Evolutionary conservation across 1,140 invertebrate species (phyloP).

Genomic region (Chymomyza costata): DNA sequence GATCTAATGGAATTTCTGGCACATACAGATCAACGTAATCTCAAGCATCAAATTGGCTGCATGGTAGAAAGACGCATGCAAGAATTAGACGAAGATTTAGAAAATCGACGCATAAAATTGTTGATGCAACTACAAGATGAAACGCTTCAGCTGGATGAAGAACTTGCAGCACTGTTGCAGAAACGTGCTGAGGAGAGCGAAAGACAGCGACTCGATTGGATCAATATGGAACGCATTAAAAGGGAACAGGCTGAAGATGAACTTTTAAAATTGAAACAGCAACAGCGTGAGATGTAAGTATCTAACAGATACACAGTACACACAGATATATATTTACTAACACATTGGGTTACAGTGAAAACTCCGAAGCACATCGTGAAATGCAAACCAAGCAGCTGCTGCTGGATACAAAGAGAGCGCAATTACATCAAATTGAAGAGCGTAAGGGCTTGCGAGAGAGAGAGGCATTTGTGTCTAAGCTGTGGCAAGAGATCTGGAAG

Average conservation of each 20-base stretch:
- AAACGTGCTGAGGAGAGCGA: slow-evolving; percentile 22
- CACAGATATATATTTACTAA: background rate
- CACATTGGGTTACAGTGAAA: slow-evolving; percentile 41
- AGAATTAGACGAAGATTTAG: slow-evolving; percentile 32
- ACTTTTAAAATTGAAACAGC: slow-evolving; percentile 39
- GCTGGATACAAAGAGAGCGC: slow-evolving; percentile 44
- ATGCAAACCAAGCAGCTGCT: slow-evolving; percentile 46
- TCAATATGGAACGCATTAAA: slow-evolving; percentile 36
- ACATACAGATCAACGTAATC: slow-evolving; percentile 44
- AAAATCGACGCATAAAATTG: slow-evolving; percentile 34
- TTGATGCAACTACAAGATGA: slow-evolving; percentile 31
- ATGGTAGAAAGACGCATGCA: slow-evolving; percentile 35
- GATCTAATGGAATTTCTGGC: slow-evolving; percentile 37
- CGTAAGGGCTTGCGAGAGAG: slow-evolving; percentile 20
- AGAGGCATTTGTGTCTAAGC: slow-evolving; percentile 35
- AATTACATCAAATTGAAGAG: slow-evolving; percentile 59
- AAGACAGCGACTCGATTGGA: slow-evolving; percentile 45
- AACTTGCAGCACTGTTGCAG: slow-evolving; percentile 26
- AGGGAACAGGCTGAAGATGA: slow-evolving; percentile 32
- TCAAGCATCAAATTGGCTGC: slow-evolving; percentile 41
- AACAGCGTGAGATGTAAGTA: slow-evolving; percentile 55
- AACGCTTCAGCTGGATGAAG: slow-evolving; percentile 21
- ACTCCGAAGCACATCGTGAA: slow-evolving; percentile 48
- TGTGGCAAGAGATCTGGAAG: slow-evolving; percentile 53
- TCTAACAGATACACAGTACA: too few relatives aligned